These are phyloP conservation scores for Whitmania pigra DNA, from an alignment of 1,140 invertebrate species.

Conservation along the genomic window DNA sequence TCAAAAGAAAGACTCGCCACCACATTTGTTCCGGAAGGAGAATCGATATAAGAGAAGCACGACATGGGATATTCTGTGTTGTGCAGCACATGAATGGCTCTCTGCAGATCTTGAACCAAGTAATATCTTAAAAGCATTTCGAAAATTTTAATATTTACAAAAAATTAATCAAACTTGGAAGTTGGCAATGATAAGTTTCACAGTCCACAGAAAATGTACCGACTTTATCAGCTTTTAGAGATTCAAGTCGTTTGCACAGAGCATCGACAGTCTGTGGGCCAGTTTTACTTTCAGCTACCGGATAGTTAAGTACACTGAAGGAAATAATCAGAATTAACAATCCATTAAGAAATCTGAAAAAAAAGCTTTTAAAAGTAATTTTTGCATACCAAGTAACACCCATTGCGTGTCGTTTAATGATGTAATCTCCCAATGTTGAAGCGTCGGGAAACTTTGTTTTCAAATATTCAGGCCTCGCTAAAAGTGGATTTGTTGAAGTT, in stretches of 20 bases:
- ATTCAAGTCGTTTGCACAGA: slow-evolving; percentile 66
- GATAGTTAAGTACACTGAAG: slow-evolving; percentile 49
- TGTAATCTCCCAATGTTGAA: too few relatives aligned
- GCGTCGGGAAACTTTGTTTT: too few relatives aligned
- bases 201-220: slow-evolving; percentile 87
- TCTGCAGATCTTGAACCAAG: slow-evolving; percentile 45
- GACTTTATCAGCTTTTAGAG: slow-evolving; percentile 67
- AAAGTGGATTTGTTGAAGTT: too few relatives aligned
- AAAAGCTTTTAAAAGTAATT: too few relatives aligned
- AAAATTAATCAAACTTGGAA: not conserved
- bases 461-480: too few relatives aligned
- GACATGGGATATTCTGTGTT: slow-evolving; percentile 88
- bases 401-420: too few relatives aligned
- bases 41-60: slow-evolving; percentile 80
- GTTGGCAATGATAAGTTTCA: slow-evolving; percentile 69
- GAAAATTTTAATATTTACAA: not conserved
- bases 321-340: slow-evolving; percentile 3
- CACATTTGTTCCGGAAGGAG: slow-evolving; percentile 52
- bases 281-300: slow-evolving; percentile 68
- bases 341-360: too few relatives aligned
- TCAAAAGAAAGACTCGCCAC: slow-evolving; percentile 82
- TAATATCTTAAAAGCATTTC: not conserved
- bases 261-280: slow-evolving; percentile 56
- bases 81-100: slow-evolving; percentile 76
- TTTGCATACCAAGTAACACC: too few relatives aligned